Evolutionary conservation across 1,140 invertebrate species (phyloP).

Genomic region (Cyphomyrmex costatus): DNA sequence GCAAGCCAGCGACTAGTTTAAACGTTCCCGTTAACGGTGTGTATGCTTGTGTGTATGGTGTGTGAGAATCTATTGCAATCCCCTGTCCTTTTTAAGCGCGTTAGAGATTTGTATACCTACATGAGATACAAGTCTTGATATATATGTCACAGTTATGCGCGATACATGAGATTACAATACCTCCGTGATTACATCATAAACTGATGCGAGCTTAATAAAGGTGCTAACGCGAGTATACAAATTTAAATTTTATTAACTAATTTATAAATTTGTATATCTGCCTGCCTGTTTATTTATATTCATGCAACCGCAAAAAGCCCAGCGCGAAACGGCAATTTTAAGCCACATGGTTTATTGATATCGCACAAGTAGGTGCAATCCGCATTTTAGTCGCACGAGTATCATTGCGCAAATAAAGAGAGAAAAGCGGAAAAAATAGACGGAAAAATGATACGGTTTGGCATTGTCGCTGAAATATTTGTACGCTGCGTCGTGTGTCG

Average conservation of each 20-base stretch:
- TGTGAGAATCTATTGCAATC: constrained; percentile 19
- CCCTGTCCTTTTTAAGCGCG: constrained; percentile 19
- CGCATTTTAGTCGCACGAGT: background rate
- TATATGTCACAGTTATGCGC: background rate
- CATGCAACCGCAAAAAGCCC: background rate
- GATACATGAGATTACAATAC: constrained; percentile 15
- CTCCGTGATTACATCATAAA: background rate
- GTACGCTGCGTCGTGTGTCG: constrained; percentile 10
- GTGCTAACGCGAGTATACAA: background rate
- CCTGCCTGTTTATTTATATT: background rate
- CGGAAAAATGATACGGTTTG: constrained; percentile 4
- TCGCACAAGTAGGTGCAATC: background rate
- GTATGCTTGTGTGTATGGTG: background rate
- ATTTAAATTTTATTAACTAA: background rate
- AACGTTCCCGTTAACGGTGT: constrained; percentile 7
- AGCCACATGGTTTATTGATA: constrained; percentile 2
- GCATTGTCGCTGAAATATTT: constrained; percentile 42
- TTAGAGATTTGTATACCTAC: background rate
- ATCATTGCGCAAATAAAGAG: background rate
- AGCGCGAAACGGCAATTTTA: background rate
- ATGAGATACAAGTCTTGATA: background rate
- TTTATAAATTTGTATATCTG: background rate
- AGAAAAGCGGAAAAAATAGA: background rate
- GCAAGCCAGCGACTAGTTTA: constrained; percentile 53
- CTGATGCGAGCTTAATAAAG: background rate